A percentile compares a stretch with the other conserved stretches of the same genome.
Evolutionary conservation across 2,888 invertebrate genomes (phyloP).

Genomic region (Glyphotaelius pellucidus): DNA sequence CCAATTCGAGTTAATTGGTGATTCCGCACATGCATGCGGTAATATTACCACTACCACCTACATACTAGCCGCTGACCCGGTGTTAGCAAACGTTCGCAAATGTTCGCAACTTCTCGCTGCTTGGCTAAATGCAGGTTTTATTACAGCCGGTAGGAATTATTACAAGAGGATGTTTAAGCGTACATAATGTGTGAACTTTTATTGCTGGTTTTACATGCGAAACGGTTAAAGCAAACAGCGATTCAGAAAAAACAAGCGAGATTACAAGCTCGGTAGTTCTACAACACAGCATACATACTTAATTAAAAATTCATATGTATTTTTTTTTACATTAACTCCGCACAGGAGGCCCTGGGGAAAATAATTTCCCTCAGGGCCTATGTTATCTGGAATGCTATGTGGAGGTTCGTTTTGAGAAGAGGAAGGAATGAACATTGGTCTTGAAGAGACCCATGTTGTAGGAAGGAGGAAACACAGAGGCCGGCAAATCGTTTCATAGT

Average conservation of each 20-base stretch:
- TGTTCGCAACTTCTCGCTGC: not conserved
- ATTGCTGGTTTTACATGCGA: slow-evolving; percentile 5
- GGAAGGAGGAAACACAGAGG: too few relatives aligned
- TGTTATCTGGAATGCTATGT: too few relatives aligned
- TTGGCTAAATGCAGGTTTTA: not conserved
- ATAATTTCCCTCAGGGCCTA: too few relatives aligned
- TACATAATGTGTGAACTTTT: not conserved
- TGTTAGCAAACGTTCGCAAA: slow-evolving; percentile 16
- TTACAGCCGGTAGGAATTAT: not conserved
- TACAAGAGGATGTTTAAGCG: not conserved
- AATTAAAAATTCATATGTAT: not conserved
- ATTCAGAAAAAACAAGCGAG: not conserved
- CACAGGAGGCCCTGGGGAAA: too few relatives aligned
- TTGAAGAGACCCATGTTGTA: too few relatives aligned
- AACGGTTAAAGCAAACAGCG: not conserved
- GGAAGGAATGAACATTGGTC: too few relatives aligned
- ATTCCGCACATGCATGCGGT: slow-evolving; percentile 14
- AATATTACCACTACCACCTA: not conserved
- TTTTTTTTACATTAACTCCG: too few relatives aligned
- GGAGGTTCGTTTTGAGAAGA: too few relatives aligned
- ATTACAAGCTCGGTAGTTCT: not conserved
- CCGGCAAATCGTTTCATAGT: too few relatives aligned
- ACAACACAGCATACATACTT: not conserved
- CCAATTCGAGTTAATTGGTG: slow-evolving; percentile 43
- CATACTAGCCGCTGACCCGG: not conserved